phyloP scores from a whole-genome alignment of 2,797 vertebrate species.

The Onychomys leucogaster region DNA sequence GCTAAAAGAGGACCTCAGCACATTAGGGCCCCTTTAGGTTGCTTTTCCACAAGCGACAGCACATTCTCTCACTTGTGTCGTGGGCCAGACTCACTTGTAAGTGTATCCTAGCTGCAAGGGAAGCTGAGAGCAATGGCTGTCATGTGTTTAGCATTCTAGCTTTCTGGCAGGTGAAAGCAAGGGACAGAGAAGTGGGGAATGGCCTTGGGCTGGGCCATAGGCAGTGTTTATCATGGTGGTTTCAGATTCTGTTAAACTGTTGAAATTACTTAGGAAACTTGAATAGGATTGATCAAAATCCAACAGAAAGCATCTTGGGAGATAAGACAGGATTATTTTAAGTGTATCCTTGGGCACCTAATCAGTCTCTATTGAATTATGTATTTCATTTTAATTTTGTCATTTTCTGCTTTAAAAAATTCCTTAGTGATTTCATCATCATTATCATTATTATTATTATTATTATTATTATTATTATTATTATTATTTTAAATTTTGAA shows the following conservation, averaged over 20 bases:
- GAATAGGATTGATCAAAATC: background rate
- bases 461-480: background rate
- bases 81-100: background rate
- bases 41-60: background rate
- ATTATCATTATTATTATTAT: background rate
- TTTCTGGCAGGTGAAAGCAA: background rate
- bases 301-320: slow-evolving; percentile 10
- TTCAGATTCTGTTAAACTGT: background rate
- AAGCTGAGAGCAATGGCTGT: background rate
- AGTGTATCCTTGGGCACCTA: background rate
- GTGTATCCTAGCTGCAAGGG: background rate
- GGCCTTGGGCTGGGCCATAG: background rate
- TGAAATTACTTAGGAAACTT: background rate
- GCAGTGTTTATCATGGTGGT: accelerated
- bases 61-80: background rate
- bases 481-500: background rate
- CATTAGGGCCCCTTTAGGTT: background rate
- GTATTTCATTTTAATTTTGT: background rate
- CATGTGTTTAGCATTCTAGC: too few relatives aligned
- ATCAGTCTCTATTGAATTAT: background rate
- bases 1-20: background rate
- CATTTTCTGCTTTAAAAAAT: slow-evolving; percentile 27
- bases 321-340: background rate
- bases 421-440: background rate
- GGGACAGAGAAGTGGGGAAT: background rate